These are phyloP conservation scores for Philotrypesis tridentata DNA, from an alignment of 1,140 invertebrate species.

Conservation along the genomic window DNA sequence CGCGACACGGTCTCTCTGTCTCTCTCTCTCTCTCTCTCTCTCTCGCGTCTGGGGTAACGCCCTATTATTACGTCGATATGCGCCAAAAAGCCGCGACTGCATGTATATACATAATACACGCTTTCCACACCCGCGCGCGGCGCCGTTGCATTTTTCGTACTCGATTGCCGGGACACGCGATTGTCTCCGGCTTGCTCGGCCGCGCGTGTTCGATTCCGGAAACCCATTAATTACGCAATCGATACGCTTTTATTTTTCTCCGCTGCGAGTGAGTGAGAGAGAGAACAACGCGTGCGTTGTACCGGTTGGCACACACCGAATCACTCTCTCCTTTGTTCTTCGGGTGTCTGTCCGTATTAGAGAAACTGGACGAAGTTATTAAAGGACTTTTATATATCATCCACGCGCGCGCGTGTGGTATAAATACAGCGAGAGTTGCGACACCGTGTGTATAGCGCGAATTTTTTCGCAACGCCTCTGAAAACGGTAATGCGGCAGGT, in stretches of 20 bases:
- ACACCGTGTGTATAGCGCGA: too few relatives aligned
- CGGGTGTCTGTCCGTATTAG: not conserved
- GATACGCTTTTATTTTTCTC: not conserved
- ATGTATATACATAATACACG: too few relatives aligned
- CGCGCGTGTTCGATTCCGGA: slow-evolving; percentile 28
- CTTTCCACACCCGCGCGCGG: slow-evolving; percentile 25
- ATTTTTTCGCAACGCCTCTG: not conserved
- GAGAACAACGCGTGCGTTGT: not conserved
- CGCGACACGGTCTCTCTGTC: too few relatives aligned
- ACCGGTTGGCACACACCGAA: not conserved
- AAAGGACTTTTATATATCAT: too few relatives aligned
- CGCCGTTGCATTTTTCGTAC: slow-evolving; percentile 25
- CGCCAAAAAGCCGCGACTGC: slow-evolving; percentile 30
- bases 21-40: too few relatives aligned
- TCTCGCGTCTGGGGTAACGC: not conserved
- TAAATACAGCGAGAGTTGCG: too few relatives aligned
- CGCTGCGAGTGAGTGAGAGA: too few relatives aligned
- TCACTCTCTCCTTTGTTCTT: not conserved
- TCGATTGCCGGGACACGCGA: slow-evolving; percentile 34
- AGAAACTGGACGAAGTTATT: not conserved
- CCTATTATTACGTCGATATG: slow-evolving; percentile 10
- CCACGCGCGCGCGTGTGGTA: too few relatives aligned
- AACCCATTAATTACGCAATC: slow-evolving; percentile 36
- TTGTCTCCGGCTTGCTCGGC: slow-evolving; percentile 17
- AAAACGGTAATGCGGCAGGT: not conserved